Percentiles rank a stretch among this genome's conserved stretches.
These are phyloP conservation scores for Psittacula echo DNA, from an alignment of 2,797 vertebrate species.

Conservation along the genomic window DNA sequence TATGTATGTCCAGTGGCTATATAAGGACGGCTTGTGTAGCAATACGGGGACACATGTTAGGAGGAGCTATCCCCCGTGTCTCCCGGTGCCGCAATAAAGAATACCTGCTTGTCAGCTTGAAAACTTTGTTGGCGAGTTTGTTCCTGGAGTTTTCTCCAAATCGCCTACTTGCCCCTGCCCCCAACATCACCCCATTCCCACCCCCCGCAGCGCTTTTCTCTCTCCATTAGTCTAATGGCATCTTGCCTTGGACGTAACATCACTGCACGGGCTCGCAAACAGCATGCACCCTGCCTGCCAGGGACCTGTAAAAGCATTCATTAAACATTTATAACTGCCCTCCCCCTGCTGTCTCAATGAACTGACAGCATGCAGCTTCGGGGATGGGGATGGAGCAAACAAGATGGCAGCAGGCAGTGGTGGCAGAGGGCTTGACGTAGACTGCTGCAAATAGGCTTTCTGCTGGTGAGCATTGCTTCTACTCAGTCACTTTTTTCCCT, in stretches of 20 bases:
- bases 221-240: background rate
- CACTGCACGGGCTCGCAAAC: accelerated
- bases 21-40: too few species aligned
- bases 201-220: accelerated
- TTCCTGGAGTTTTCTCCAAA: too few species aligned
- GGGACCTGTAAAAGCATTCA: background rate
- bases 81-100: too few species aligned
- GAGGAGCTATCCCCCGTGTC: too few species aligned
- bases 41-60: too few species aligned
- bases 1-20: too few species aligned
- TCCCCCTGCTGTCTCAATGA: background rate
- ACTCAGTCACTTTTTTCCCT: background rate
- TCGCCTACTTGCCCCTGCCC: too few species aligned
- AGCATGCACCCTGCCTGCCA: background rate
- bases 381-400: background rate
- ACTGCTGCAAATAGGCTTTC: background rate
- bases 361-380: accelerated
- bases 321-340: background rate
- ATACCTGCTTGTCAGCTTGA: too few species aligned
- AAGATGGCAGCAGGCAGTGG: background rate
- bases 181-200: background rate
- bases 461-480: background rate
- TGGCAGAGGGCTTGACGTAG: accelerated
- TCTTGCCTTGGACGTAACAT: background rate
- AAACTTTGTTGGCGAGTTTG: too few species aligned